Conservation (phyloP, 2,888 invertebrate genomes). For the Gandaritis pyraliata region DNA sequence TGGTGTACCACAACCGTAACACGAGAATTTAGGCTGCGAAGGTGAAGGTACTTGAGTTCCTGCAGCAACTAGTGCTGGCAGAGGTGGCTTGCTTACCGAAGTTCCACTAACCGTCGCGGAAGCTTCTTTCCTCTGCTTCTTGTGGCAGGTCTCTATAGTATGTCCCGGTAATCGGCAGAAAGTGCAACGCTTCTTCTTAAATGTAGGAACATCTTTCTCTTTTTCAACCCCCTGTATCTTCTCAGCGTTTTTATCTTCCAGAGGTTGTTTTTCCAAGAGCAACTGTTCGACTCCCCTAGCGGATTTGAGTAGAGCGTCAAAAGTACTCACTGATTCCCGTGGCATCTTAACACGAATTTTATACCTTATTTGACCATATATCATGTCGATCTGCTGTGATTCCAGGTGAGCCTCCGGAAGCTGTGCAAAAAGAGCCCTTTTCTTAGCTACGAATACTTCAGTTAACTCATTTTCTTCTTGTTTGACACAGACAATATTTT, state of each 20-base stretch:
- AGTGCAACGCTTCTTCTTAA: slow-evolving; percentile 7
- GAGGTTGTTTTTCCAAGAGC: not conserved
- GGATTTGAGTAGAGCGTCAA: slow-evolving; percentile 6
- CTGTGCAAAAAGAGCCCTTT: not conserved
- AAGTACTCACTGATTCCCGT: not conserved
- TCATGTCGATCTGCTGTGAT: not conserved
- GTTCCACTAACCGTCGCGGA: not conserved
- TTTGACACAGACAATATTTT: not conserved
- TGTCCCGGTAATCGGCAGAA: slow-evolving; percentile 14
- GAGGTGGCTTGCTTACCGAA: not conserved
- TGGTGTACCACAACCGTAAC: slow-evolving; percentile 37
- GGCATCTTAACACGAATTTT: not conserved
- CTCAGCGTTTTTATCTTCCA: not conserved
- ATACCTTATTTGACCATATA: not conserved
- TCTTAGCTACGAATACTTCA: not conserved
- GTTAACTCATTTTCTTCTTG: not conserved
- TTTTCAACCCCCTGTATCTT: not conserved
- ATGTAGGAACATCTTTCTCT: not conserved
- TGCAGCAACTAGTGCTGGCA: not conserved
- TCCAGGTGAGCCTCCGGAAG: not conserved
- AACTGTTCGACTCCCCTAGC: slow-evolving; percentile 14
- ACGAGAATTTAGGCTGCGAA: slow-evolving; percentile 33
- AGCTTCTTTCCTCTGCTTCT: slow-evolving; percentile 11
- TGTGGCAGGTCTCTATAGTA: slow-evolving; percentile 4
- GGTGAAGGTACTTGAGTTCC: slow-evolving; percentile 35